phyloP scores from a whole-genome alignment of 2,888 invertebrate species.

The Metellina segmentata region DNA sequence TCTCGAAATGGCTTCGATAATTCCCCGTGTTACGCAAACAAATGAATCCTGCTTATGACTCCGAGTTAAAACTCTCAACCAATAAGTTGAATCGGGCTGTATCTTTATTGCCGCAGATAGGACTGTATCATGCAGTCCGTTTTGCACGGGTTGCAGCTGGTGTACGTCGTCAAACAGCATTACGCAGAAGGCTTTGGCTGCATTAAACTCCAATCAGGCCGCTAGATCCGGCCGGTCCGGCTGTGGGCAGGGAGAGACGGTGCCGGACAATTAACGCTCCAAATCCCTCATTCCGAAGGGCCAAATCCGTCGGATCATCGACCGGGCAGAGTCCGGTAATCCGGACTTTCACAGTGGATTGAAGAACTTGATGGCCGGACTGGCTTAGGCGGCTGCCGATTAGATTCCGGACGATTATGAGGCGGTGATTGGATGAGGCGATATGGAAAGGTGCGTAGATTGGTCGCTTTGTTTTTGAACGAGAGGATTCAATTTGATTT shows the following conservation, averaged over 20 bases:
- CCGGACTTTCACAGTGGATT: constrained; percentile 1
- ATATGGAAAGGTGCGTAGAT: no score
- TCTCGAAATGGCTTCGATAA: no score
- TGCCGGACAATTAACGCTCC: constrained; percentile 53
- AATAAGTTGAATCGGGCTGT: not conserved
- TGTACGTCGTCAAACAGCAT: not conserved
- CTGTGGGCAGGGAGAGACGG: not conserved
- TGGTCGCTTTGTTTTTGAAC: no score
- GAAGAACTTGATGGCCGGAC: constrained; percentile 48
- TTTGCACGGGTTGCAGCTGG: not conserved
- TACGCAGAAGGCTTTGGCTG: not conserved
- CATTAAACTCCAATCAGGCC: constrained; percentile 40
- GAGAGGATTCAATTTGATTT: no score
- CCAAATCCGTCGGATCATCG: constrained; percentile 1
- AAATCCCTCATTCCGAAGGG: constrained; percentile 12
- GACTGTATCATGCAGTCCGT: constrained; percentile 3
- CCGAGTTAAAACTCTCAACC: not conserved
- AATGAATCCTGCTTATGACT: no score
- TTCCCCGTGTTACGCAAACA: no score
- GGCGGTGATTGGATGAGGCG: constrained; percentile 5
- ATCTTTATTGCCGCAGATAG: not conserved
- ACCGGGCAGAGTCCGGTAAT: constrained; percentile 1
- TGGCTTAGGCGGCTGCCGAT: not conserved
- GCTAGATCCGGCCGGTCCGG: not conserved
- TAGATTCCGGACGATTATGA: not conserved